Base-by-base conservation (phyloP, 2,797 vertebrate species). In the Xiphorhynchus erythropygius region DNA sequence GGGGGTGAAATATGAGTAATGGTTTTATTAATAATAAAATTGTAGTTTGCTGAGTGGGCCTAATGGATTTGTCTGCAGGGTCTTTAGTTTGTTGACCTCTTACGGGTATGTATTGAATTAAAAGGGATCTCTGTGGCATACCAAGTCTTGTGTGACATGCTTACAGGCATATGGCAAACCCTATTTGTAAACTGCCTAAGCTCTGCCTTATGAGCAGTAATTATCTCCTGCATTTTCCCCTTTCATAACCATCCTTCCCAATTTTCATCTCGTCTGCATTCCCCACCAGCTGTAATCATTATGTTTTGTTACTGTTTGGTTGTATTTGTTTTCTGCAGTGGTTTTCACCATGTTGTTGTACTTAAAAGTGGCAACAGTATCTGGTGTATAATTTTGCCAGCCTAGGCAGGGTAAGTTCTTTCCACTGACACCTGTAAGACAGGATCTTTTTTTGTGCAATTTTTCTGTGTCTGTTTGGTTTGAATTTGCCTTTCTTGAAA, bases 261-360 rank as follows among this genome's bases (percentile, higher is more conserved):
- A 3, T 65, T 62, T 55, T 63, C 52, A 16, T 67, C 18, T 63
- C 18, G 15, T 28, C 53, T 71, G 25, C 5, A 3, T 81, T 70
- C 44, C 32, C 23, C 39, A 18, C 33, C 33, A 11, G 52, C 33
- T 11, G 0, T 42, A 41, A 42, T 30, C 21, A 6, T 28, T 49
- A 12, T 3, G 22, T 65, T 76, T 69, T 28, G 11, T 37, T 52
- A 25, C 27, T 77, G 8, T 70, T 77, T 28, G 39, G 13, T 75
- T 75, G 3, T n/a, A 10, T 39, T 74, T 71, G n/a, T 63, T 84
- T 41, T 57, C 55, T 50, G 42, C 27, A 50, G 42, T 0, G 0
- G 11, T 70, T 86, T 69, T 30, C 35, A 27, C 25, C 28, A 42
- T 22, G 55, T 18, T 25, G 23, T 42, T 42, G 6, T 15, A n/a